Evolutionary conservation across 2,888 invertebrate genomes (phyloP).

Genomic region (Chymomyza fuscimana): DNA sequence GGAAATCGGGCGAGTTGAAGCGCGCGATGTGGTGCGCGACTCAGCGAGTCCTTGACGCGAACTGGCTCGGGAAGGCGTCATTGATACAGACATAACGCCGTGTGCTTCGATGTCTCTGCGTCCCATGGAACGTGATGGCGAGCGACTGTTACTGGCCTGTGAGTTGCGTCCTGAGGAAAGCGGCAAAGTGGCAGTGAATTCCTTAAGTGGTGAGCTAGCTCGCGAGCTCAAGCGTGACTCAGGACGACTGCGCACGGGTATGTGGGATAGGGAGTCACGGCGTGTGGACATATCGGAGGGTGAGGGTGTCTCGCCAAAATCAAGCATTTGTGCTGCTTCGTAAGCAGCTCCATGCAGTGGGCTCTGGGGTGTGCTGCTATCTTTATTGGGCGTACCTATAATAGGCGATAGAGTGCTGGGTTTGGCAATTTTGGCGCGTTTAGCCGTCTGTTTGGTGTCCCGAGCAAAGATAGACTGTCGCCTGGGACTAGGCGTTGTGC

Average conservation of each 20-base stretch:
- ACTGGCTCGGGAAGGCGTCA: slow-evolving; percentile 53
- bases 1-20: slow-evolving; percentile 65
- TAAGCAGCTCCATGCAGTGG: slow-evolving; percentile 57
- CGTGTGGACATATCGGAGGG: slow-evolving; percentile 59
- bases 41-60: slow-evolving; percentile 37
- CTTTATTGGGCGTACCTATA: slow-evolving; percentile 79
- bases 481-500: slow-evolving; percentile 31
- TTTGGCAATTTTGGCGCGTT: slow-evolving; percentile 75
- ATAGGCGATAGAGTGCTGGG: slow-evolving; percentile 79
- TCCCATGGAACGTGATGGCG: slow-evolving; percentile 63
- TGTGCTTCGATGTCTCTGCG: slow-evolving; percentile 32
- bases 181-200: slow-evolving; percentile 41
- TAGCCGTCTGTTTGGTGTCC: slow-evolving; percentile 31
- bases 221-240: slow-evolving; percentile 55
- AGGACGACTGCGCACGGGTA: slow-evolving; percentile 70
- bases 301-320: slow-evolving; percentile 34
- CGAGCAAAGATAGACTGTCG: slow-evolving; percentile 39
- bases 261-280: slow-evolving; percentile 75
- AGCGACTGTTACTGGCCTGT: slow-evolving; percentile 61
- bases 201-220: slow-evolving; percentile 69
- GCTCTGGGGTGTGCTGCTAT: slow-evolving; percentile 69
- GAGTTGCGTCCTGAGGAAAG: slow-evolving; percentile 64
- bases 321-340: slow-evolving; percentile 42
- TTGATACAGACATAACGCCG: slow-evolving; percentile 17
- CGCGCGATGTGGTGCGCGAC: slow-evolving; percentile 62